A percentile compares a stretch with the other conserved stretches of the same genome.
These are phyloP conservation scores for Microtus oregoni DNA, from an alignment of 2,113 vertebrate species.

Conservation along the genomic window DNA sequence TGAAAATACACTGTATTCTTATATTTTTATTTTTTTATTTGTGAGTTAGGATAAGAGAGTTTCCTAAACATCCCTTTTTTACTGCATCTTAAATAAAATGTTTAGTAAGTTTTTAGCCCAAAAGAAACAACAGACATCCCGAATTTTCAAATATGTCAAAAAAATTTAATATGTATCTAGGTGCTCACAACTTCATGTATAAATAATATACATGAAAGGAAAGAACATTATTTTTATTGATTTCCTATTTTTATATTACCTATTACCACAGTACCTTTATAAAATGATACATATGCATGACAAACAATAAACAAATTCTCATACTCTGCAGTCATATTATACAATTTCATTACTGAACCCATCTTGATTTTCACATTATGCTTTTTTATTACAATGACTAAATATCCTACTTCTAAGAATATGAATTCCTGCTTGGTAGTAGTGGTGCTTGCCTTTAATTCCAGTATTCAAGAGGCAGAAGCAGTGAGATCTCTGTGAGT, in stretches of 20 bases:
- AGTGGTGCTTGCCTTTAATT: neutral
- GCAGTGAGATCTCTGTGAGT: neutral
- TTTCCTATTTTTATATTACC: neutral
- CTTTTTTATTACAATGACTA: neutral
- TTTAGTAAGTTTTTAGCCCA: neutral
- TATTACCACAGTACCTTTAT: neutral
- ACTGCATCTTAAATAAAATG: neutral
- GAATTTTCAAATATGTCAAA: neutral
- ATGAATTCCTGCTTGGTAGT: neutral
- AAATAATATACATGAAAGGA: neutral
- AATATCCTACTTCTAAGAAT: neutral
- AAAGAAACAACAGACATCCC: neutral
- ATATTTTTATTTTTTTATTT: neutral
- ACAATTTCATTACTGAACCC: neutral
- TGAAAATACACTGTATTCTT: neutral
- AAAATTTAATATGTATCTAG: neutral
- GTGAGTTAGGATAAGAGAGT: neutral
- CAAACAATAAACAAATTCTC: neutral
- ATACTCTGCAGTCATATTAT: neutral
- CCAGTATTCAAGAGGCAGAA: neutral
- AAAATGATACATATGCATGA: neutral
- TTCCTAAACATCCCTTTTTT: neutral
- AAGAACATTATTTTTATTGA: neutral
- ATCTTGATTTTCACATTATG: neutral
- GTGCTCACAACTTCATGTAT: neutral